A percentile compares a stretch with the other conserved stretches of the same genome.
These are phyloP conservation scores for Vireo griseus DNA, from an alignment of 2,797 vertebrate species.

Conservation along the genomic window DNA sequence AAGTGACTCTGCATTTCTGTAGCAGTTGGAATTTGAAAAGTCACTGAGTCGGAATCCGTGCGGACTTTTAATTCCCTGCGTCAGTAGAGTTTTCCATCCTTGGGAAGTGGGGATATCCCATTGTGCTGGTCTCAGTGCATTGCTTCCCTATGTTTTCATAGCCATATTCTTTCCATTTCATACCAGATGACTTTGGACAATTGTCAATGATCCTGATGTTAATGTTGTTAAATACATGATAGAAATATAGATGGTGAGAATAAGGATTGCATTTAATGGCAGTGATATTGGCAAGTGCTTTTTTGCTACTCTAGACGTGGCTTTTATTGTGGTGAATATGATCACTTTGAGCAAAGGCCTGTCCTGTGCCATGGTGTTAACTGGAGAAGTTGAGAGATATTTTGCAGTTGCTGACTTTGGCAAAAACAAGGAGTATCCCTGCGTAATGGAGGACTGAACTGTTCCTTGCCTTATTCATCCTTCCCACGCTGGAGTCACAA, in stretches of 20 bases:
- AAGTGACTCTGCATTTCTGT: background rate
- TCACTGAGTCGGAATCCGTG: background rate
- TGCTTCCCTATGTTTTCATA: background rate
- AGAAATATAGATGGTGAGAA: background rate
- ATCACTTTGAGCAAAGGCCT: background rate
- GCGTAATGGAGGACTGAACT: constrained; percentile 33
- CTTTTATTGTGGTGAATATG: background rate
- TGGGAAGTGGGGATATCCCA: background rate
- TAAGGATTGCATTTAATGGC: background rate
- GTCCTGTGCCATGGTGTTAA: background rate
- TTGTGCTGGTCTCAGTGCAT: background rate
- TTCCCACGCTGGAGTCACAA: constrained; percentile 47
- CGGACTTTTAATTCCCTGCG: background rate
- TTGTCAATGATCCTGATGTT: background rate
- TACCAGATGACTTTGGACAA: background rate
- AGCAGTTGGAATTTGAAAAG: background rate
- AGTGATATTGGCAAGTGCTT: background rate
- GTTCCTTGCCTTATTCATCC: constrained; percentile 42
- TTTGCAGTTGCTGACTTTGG: constrained; percentile 59
- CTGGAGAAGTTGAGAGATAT: constrained; percentile 27
- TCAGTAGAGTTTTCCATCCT: background rate
- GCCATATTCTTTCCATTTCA: background rate
- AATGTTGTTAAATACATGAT: background rate
- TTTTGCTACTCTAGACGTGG: background rate
- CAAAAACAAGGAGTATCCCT: constrained; percentile 32